phyloP scores from a whole-genome alignment of 2,113 vertebrate species.

The Lasiurus borealis region DNA sequence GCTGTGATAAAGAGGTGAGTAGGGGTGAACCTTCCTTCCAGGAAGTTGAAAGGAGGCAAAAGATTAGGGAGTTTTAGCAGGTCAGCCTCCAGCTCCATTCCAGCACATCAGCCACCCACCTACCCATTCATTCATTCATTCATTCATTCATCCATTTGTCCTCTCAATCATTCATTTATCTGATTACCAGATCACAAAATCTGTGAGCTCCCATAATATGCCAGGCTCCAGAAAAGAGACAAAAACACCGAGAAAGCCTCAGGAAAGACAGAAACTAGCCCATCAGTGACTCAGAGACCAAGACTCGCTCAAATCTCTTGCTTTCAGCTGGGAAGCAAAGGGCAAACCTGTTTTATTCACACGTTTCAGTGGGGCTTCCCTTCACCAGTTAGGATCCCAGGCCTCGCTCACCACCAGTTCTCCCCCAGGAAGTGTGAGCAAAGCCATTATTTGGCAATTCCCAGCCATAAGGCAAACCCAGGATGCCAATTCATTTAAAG shows the following conservation, averaged over 20 bases:
- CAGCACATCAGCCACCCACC: not conserved
- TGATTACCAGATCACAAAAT: not conserved
- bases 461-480: not conserved
- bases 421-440: not conserved
- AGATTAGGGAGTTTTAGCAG: not conserved
- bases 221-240: not conserved
- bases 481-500: not conserved
- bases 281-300: conserved; percentile 60
- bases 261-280: conserved; percentile 29
- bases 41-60: not conserved
- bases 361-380: not conserved
- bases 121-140: no score
- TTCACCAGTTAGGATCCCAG: not conserved
- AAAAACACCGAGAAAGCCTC: not conserved
- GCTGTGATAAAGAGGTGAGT: not conserved
- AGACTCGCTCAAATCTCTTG: not conserved
- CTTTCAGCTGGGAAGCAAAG: conserved; percentile 9
- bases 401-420: not conserved
- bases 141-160: not conserved
- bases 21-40: no score
- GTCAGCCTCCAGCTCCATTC: not conserved
- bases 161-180: not conserved
- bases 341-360: conserved; percentile 60
- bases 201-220: not conserved
- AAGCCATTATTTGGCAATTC: not conserved